phyloP scores from a whole-genome alignment of 2,797 vertebrate genomes.

The Leptatherina wallacei region DNA sequence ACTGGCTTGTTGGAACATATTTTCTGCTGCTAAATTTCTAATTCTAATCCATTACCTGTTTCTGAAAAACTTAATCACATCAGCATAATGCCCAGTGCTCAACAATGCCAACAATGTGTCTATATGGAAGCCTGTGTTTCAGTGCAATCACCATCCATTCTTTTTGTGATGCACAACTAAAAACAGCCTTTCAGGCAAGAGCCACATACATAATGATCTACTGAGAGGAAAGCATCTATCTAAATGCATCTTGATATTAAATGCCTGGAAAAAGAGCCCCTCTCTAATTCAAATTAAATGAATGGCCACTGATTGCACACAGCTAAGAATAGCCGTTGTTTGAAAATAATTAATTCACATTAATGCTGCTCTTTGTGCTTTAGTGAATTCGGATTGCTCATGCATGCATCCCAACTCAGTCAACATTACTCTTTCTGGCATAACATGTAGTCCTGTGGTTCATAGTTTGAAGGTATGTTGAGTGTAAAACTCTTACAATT shows the following conservation, averaged over 20 bases:
- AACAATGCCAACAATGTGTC: not conserved
- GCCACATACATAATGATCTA: not conserved
- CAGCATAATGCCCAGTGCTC: not conserved
- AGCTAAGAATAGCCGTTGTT: slow-evolving; percentile 25
- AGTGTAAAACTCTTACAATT: not conserved
- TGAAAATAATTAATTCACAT: slow-evolving; percentile 24
- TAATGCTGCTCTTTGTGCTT: slow-evolving; percentile 23
- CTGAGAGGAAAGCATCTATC: slow-evolving; percentile 6
- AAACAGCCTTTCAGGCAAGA: slow-evolving; percentile 3
- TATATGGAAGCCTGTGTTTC: slow-evolving; percentile 5
- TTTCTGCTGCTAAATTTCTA: not conserved
- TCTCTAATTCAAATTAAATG: slow-evolving; percentile 20
- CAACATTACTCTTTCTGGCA: slow-evolving; percentile 6
- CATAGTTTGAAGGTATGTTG: not conserved
- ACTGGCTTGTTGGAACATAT: not conserved
- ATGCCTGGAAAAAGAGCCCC: slow-evolving; percentile 20
- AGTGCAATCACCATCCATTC: slow-evolving; percentile 13
- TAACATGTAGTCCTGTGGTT: not conserved
- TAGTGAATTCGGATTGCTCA: slow-evolving; percentile 43
- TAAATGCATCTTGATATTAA: slow-evolving; percentile 24
- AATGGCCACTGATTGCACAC: slow-evolving; percentile 55
- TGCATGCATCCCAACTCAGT: slow-evolving; percentile 14
- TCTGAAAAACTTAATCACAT: not conserved
- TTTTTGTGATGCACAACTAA: slow-evolving; percentile 13
- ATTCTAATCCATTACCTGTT: not conserved